phyloP scores from a whole-genome alignment of 1,140 invertebrate species.

The Lanistes nyassanus region DNA sequence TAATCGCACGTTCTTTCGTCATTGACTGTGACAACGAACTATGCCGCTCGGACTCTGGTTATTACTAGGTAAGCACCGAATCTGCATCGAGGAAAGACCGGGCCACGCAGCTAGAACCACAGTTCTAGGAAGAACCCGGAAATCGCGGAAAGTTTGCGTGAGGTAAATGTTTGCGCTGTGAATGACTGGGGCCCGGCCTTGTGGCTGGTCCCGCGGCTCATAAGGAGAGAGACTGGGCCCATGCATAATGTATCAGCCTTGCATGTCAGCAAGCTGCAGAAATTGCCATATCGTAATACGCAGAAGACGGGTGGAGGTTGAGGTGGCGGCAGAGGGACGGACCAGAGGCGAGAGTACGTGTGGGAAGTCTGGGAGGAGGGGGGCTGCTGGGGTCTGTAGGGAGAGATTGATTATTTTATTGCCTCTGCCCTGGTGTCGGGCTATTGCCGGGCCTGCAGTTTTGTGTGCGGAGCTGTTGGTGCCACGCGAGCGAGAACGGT shows the following conservation, averaged over 20 bases:
- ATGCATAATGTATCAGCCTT: slow-evolving; percentile 24
- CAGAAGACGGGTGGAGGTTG: not conserved
- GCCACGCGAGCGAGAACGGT: no score
- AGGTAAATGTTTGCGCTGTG: slow-evolving; percentile 1
- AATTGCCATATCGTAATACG: slow-evolving; percentile 24
- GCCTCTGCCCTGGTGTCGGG: slow-evolving; percentile 11
- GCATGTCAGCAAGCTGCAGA: slow-evolving; percentile 19
- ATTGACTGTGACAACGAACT: no score
- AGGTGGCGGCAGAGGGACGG: not conserved
- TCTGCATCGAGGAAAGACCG: no score
- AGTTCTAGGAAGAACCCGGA: no score
- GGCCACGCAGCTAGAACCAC: no score
- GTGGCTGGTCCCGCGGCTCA: not conserved
- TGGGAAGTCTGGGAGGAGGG: not conserved
- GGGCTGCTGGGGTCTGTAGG: slow-evolving; percentile 12
- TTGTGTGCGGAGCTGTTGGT: no score
- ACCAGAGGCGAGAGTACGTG: not conserved
- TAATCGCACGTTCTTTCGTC: no score
- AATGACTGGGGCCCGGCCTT: not conserved
- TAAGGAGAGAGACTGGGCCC: not conserved
- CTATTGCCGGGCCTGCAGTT: not conserved
- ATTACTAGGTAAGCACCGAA: no score
- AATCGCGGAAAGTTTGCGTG: no score
- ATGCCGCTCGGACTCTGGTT: no score
- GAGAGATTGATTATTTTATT: slow-evolving; percentile 34